phyloP scores from a whole-genome alignment of 2,113 vertebrate genomes.

The Ranitomeya variabilis region DNA sequence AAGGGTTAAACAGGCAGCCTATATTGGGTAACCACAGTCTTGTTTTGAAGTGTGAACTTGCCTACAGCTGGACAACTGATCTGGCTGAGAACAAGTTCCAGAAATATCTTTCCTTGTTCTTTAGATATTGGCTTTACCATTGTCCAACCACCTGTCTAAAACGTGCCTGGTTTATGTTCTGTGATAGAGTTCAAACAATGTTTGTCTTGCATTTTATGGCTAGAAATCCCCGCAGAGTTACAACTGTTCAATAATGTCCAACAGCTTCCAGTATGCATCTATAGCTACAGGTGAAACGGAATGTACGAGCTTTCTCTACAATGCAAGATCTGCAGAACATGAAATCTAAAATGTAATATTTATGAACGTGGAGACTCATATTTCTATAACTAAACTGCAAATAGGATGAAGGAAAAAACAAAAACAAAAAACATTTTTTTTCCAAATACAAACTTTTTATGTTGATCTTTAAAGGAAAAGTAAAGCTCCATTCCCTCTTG shows the following conservation, averaged over 20 bases:
- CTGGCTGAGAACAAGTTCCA: constrained; percentile 49
- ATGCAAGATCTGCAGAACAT: constrained; percentile 29
- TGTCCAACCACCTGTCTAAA: constrained; percentile 43
- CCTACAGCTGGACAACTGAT: constrained; percentile 47
- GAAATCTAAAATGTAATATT: neutral
- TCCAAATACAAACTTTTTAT: neutral
- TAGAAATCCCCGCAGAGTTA: constrained; percentile 10
- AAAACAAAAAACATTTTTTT: neutral
- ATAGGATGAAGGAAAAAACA: neutral
- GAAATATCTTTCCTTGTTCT: constrained; percentile 37
- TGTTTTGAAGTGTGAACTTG: constrained; percentile 30
- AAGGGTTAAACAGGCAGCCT: constrained; percentile 4
- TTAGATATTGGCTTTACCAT: constrained; percentile 33
- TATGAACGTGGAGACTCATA: neutral
- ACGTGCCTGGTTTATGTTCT: constrained; percentile 51
- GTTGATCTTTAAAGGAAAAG: neutral
- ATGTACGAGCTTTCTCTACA: neutral
- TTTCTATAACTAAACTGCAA: constrained; percentile 59
- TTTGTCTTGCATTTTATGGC: constrained; percentile 41
- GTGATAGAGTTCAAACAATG: constrained; percentile 45
- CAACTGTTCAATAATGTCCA: constrained; percentile 17
- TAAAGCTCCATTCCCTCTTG: neutral
- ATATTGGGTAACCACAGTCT: constrained; percentile 24
- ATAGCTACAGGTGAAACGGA: neutral
- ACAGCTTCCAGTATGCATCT: constrained; percentile 66